These are phyloP conservation scores for Mormyrops boulengeri DNA, from an alignment of 2,797 vertebrate species.

Conservation along the genomic window DNA sequence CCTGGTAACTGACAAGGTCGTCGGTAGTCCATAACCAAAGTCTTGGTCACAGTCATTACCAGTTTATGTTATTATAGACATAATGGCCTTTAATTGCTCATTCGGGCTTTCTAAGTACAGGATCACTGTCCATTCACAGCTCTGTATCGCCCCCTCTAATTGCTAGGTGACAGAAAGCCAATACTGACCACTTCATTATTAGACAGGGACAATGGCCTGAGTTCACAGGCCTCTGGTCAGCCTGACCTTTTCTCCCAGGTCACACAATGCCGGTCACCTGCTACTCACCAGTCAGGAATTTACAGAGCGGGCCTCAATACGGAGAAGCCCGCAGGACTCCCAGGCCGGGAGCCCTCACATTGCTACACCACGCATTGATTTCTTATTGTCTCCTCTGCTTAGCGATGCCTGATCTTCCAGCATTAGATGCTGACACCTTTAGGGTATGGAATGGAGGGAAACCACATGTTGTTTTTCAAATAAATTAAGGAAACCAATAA, in stretches of 20 bases:
- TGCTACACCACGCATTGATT: conserved; percentile 52
- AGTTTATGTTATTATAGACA: conserved; percentile 64
- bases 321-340: neutral
- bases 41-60: conserved; percentile 57
- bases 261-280: conserved; percentile 75
- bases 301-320: conserved; percentile 39
- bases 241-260: conserved; percentile 69
- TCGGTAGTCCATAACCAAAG: conserved; percentile 40
- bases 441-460: conserved; percentile 48
- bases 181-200: conserved; percentile 93
- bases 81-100: conserved; percentile 62
- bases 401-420: conserved; percentile 49
- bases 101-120: conserved; percentile 53
- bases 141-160: conserved; percentile 66
- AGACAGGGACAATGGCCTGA: conserved; percentile 61
- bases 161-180: conserved; percentile 94
- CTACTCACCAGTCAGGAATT: conserved; percentile 60
- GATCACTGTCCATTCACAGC: conserved; percentile 26
- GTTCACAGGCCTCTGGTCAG: conserved; percentile 65
- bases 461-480: conserved; percentile 24
- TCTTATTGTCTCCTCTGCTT: conserved; percentile 53
- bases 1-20: conserved; percentile 34
- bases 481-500: neutral
- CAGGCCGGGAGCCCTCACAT: neutral
- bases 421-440: conserved; percentile 44